Conservation (phyloP, 2,113 vertebrate genomes). For the Podarcis muralis region DNA sequence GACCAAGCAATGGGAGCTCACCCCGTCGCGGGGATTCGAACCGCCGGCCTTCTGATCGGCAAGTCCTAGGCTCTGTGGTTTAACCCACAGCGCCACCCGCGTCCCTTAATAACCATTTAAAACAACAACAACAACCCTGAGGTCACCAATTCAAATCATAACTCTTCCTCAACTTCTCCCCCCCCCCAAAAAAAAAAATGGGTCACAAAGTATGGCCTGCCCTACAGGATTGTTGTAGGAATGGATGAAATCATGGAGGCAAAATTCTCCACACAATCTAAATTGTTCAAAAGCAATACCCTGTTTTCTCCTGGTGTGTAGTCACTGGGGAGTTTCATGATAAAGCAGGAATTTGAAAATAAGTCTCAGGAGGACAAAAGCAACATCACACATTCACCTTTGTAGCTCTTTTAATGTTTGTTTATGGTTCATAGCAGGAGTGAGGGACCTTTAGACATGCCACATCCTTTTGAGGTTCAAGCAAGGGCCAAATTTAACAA, state of each 20-base stretch:
- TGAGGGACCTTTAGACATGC: background rate
- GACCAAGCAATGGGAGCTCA: no score
- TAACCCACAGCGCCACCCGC: no score
- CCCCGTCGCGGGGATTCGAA: no score
- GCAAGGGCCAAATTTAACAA: no score
- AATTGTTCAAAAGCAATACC: background rate
- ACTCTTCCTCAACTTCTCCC: background rate
- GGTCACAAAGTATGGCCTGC: background rate
- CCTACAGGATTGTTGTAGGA: background rate
- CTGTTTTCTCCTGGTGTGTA: background rate
- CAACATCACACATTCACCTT: background rate
- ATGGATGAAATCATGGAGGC: background rate
- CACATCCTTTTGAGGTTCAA: no score
- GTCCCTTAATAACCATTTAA: background rate
- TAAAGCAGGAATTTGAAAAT: background rate
- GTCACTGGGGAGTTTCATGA: background rate
- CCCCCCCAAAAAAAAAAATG: background rate
- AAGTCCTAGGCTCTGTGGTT: no score
- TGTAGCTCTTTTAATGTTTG: background rate
- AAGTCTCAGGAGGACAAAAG: background rate
- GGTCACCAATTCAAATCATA: background rate
- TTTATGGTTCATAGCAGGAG: background rate
- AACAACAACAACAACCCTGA: background rate
- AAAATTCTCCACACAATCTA: background rate
- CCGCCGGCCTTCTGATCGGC: no score